phyloP scores from a whole-genome alignment of 2,797 vertebrate species.

The Alosa sapidissima region DNA sequence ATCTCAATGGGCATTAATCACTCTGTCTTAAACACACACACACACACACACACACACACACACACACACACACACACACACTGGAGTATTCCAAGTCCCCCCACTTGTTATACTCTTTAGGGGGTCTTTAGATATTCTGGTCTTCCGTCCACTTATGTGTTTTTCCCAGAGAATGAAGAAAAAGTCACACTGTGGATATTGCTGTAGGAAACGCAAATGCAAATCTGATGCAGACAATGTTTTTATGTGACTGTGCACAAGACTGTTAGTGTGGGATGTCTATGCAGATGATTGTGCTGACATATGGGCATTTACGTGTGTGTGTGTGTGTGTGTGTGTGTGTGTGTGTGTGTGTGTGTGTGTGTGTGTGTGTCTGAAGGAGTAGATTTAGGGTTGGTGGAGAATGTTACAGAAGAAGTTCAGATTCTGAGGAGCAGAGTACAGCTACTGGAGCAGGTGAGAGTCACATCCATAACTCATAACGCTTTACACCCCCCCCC shows the following conservation, averaged over 20 bases:
- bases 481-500: neutral
- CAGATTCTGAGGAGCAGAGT: slow-evolving; percentile 79
- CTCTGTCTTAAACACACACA: neutral
- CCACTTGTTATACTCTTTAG: neutral
- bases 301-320: neutral
- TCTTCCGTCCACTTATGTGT: neutral
- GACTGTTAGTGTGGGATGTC: neutral
- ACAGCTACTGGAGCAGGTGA: slow-evolving; percentile 87
- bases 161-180: neutral
- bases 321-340: neutral
- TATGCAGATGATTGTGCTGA: neutral
- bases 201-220: neutral
- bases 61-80: neutral
- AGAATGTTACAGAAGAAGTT: slow-evolving; percentile 81
- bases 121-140: neutral
- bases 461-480: neutral
- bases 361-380: slow-evolving; percentile 19
- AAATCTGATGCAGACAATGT: neutral
- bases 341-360: slow-evolving; percentile 23
- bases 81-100: neutral
- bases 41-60: neutral
- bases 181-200: neutral
- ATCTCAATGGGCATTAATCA: slow-evolving; percentile 42
- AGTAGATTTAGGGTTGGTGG: slow-evolving; percentile 50
- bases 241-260: neutral